Evolutionary conservation across 2,888 invertebrate species (phyloP).

Genomic region (Synergus umbraculus): DNA sequence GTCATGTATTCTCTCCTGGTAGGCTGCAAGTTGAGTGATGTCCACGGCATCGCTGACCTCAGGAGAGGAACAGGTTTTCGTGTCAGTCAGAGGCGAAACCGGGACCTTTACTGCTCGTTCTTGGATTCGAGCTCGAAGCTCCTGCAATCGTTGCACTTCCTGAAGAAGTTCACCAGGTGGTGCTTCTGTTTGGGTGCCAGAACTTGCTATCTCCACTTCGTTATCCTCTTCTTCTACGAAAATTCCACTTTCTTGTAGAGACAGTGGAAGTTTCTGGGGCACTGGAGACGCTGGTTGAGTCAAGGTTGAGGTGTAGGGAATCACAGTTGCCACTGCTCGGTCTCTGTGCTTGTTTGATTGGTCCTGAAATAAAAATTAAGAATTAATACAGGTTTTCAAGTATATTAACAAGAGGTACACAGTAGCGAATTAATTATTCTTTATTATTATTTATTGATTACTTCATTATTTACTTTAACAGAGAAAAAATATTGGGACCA

Average conservation of each 20-base stretch:
- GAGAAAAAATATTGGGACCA: neutral
- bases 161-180: constrained; percentile 70
- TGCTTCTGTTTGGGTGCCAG: constrained; percentile 69
- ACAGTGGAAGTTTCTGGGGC: constrained; percentile 66
- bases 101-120: constrained; percentile 67
- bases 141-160: constrained; percentile 70
- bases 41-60: constrained; percentile 49
- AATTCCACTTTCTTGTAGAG: constrained; percentile 86
- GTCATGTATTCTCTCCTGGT: constrained; percentile 64
- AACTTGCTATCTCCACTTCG: constrained; percentile 69
- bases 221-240: constrained; percentile 81
- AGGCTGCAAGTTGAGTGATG: constrained; percentile 50
- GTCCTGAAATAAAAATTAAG: constrained; percentile 57
- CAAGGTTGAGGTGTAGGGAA: constrained; percentile 66
- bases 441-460: neutral
- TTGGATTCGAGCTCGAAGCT: constrained; percentile 69
- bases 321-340: constrained; percentile 70
- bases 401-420: no score
- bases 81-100: constrained; percentile 50
- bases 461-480: neutral
- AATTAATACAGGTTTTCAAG: no score
- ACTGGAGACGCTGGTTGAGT: constrained; percentile 60
- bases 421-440: neutral
- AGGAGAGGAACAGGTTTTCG: constrained; percentile 49
- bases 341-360: constrained; percentile 65